Evolutionary conservation across 2,113 vertebrate species (phyloP).

Genomic region (Prinia subflava): DNA sequence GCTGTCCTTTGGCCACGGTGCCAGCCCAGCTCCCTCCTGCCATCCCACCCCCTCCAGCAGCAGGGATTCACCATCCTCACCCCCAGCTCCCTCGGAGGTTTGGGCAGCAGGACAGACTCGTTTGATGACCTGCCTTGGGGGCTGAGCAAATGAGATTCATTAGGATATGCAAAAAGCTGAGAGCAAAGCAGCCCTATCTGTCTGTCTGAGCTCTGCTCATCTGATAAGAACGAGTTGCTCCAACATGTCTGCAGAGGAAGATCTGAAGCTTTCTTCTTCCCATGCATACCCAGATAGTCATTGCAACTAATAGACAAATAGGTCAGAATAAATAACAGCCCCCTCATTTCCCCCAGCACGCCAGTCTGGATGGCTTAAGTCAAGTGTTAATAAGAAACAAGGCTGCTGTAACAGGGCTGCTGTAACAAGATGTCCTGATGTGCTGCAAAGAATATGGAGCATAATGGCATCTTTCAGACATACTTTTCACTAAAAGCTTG

Average conservation of each 20-base stretch:
- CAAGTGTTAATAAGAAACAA: slow-evolving; percentile 45
- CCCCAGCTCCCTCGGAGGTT: slow-evolving; percentile 25
- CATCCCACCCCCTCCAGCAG: neutral
- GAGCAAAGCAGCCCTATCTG: slow-evolving; percentile 42
- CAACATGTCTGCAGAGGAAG: slow-evolving; percentile 54
- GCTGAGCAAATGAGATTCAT: slow-evolving; percentile 59
- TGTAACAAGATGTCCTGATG: slow-evolving; percentile 6
- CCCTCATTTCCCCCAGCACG: slow-evolving; percentile 1
- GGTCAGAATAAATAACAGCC: slow-evolving; percentile 31
- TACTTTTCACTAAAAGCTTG: slow-evolving; percentile 34
- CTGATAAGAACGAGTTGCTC: slow-evolving; percentile 32
- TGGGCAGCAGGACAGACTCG: neutral
- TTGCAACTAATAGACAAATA: slow-evolving; percentile 39
- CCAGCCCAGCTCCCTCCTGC: slow-evolving; percentile 1
- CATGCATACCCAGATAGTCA: slow-evolving; percentile 27
- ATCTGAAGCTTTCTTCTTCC: slow-evolving; percentile 36
- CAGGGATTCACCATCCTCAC: slow-evolving; percentile 1
- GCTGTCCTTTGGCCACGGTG: neutral
- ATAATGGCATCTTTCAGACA: slow-evolving; percentile 6
- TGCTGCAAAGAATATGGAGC: neutral
- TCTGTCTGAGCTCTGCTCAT: slow-evolving; percentile 26
- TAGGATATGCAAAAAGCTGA: slow-evolving; percentile 46
- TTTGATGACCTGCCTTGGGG: slow-evolving; percentile 59
- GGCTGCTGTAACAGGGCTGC: slow-evolving; percentile 9
- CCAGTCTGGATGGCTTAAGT: neutral